Percentiles rank a stretch among this genome's conserved stretches.
Conservation (phyloP, 2,888 invertebrate genomes). For the Hermaeophaga mercurialis region DNA sequence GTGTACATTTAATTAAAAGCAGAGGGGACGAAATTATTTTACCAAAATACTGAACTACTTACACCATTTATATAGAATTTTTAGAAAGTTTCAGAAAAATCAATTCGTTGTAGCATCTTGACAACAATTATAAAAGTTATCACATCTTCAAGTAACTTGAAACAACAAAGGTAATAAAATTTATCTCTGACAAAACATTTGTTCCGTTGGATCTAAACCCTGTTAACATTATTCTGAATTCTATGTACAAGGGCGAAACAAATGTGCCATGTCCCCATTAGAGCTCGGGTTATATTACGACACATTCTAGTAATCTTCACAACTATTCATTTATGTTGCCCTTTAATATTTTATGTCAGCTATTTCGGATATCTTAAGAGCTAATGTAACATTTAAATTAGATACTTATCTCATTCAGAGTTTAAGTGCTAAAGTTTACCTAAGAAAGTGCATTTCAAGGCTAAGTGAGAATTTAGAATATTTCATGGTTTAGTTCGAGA, state of each 20-base stretch:
- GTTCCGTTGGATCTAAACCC: neutral
- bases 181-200: neutral
- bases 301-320: neutral
- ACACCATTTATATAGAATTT: too few relatives aligned
- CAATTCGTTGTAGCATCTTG: neutral
- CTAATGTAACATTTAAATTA: too few relatives aligned
- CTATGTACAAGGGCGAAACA: neutral
- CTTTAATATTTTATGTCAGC: neutral
- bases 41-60: too few relatives aligned
- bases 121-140: neutral
- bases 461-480: too few relatives aligned
- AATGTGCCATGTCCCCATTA: slow-evolving; percentile 1
- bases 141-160: neutral
- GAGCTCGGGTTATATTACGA: neutral
- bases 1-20: too few relatives aligned
- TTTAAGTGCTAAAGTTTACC: too few relatives aligned
- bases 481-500: too few relatives aligned
- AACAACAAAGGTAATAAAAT: neutral
- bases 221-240: slow-evolving; percentile 5
- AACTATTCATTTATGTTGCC: neutral
- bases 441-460: too few relatives aligned
- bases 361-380: too few relatives aligned
- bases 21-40: too few relatives aligned
- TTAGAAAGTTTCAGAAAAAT: too few relatives aligned
- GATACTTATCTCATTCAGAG: too few relatives aligned